Conservation (phyloP, 2,888 invertebrate species). For the Torymus auratus region DNA sequence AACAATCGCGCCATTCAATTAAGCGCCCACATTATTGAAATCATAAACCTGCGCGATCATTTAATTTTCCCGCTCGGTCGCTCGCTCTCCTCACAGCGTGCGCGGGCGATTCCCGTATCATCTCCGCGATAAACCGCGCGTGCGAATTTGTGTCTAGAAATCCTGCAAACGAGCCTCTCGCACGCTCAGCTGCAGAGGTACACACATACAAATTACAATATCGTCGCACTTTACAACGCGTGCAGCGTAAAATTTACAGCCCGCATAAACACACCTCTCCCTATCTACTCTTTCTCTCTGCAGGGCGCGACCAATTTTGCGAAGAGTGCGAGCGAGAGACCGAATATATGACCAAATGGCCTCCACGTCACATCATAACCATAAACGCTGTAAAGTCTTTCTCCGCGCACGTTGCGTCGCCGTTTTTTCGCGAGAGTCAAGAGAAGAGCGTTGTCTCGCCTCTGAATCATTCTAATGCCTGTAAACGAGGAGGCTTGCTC, state of each 20-base stretch:
- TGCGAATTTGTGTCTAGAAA: conserved; percentile 41
- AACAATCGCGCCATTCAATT: conserved; percentile 37
- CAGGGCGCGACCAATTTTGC: no score
- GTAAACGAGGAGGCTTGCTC: conserved; percentile 14
- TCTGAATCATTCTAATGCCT: conserved; percentile 29
- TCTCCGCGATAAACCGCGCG: conserved; percentile 27
- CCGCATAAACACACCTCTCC: conserved; percentile 19
- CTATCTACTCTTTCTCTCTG: no score
- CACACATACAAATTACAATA: conserved; percentile 34
- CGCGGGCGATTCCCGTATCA: no score
- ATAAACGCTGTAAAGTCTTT: conserved; percentile 21
- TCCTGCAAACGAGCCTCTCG: background rate
- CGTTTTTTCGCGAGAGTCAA: conserved; percentile 4
- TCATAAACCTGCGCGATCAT: conserved; percentile 30
- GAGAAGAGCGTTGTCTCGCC: background rate
- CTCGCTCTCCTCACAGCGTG: background rate
- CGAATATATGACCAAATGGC: conserved; percentile 1
- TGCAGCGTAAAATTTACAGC: conserved; percentile 35
- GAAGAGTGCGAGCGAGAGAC: no score
- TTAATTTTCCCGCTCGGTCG: conserved; percentile 23
- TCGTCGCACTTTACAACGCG: conserved; percentile 15
- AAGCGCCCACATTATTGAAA: conserved; percentile 42
- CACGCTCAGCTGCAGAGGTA: no score
- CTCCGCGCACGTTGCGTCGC: no score
- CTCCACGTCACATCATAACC: conserved; percentile 41